Evolutionary conservation across 2,113 vertebrate species (phyloP).

Genomic region (Balaenoptera acutorostrata): DNA sequence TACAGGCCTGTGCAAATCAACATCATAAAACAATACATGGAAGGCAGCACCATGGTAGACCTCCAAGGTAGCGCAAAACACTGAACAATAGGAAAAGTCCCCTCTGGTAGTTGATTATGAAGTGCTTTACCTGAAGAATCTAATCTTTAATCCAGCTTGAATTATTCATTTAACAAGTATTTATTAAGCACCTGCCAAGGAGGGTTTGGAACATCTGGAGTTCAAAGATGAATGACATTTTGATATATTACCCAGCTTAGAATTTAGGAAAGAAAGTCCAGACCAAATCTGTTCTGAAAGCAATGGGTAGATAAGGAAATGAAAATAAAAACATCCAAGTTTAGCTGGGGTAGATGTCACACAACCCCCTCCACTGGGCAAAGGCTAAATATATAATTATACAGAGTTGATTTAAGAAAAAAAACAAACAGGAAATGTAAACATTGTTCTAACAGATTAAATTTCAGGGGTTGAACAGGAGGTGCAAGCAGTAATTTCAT

Average conservation of each 20-base stretch:
- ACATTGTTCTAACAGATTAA: slow-evolving; percentile 39
- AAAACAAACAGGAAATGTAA: slow-evolving; percentile 39
- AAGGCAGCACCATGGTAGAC: not conserved
- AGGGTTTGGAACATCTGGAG: not conserved
- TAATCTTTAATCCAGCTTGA: slow-evolving; percentile 5
- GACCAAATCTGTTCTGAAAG: slow-evolving; percentile 12
- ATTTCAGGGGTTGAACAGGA: slow-evolving; percentile 14
- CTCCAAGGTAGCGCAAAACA: not conserved
- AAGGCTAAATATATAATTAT: slow-evolving; percentile 17
- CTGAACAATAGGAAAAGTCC: not conserved
- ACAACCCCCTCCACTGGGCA: not conserved
- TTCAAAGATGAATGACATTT: slow-evolving; percentile 4
- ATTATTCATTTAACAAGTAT: slow-evolving; percentile 22
- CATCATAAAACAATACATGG: not conserved
- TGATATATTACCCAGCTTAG: not conserved
- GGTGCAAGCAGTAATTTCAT: slow-evolving; percentile 31
- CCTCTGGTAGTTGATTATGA: not conserved
- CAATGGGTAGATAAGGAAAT: slow-evolving; percentile 17
- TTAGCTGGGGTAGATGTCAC: not conserved
- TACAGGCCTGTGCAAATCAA: slow-evolving; percentile 10
- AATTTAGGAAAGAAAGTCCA: slow-evolving; percentile 6
- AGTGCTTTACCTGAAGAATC: not conserved
- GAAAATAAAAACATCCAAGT: slow-evolving; percentile 37
- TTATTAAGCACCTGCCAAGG: not conserved
- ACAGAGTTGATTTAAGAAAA: not conserved